Conservation (phyloP, 1,140 invertebrate genomes). For the Trinorchestia longiramus region DNA sequence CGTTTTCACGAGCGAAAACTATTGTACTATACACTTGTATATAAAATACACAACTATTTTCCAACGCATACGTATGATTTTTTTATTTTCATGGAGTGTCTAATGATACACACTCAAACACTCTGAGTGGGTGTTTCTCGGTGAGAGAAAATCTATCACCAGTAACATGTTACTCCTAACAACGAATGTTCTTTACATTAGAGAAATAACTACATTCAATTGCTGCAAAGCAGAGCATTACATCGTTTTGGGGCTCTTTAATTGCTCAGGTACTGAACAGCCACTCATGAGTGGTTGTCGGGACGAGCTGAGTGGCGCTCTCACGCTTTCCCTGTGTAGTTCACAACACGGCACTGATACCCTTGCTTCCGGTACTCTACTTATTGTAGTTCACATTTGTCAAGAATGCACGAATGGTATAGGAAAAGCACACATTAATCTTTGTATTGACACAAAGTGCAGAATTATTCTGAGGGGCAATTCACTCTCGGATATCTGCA, state of each 20-base stretch:
- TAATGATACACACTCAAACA: not conserved
- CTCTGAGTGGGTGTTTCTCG: not conserved
- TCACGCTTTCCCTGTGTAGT: not conserved
- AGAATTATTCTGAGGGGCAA: not conserved
- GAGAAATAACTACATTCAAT: too few species aligned
- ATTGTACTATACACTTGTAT: too few species aligned
- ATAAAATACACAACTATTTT: too few species aligned
- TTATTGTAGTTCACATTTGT: not conserved
- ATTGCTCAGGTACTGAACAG: too few species aligned
- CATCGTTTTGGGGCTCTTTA: too few species aligned
- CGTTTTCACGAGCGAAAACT: too few species aligned
- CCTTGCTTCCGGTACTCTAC: not conserved
- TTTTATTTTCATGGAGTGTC: too few species aligned
- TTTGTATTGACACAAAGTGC: not conserved
- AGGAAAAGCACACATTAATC: not conserved
- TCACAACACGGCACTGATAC: not conserved
- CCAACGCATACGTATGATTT: too few species aligned
- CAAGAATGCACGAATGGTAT: not conserved
- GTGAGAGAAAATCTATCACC: not conserved
- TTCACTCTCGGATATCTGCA: not conserved
- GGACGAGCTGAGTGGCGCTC: not conserved
- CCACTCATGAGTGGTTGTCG: not conserved
- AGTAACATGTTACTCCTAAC: too few species aligned
- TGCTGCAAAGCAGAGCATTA: too few species aligned
- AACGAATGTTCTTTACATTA: too few species aligned